Base-by-base conservation (phyloP, 1,140 invertebrate genomes). In the Meloidogyne chitwoodi region DNA sequence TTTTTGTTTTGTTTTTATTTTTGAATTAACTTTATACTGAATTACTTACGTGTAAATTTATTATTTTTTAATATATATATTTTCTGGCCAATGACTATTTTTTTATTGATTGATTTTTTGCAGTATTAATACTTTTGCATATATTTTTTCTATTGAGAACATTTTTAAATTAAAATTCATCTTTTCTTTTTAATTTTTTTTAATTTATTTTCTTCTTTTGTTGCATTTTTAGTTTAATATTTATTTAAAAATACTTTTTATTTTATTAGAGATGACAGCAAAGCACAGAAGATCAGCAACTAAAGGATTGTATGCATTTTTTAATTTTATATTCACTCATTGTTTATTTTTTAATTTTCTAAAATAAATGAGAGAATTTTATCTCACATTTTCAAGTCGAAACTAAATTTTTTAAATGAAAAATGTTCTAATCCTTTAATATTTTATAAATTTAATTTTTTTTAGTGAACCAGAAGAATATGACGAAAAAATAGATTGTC, bases 401-500 rank as follows among this genome's bases (percentile, higher is more conserved):
- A n/a, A n/a, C n/a, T n/a, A n/a, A n/a, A n/a, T n/a, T n/a, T n/a
- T n/a, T n/a, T n/a, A n/a, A n/a, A n/a, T n/a, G n/a, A n/a, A n/a
- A n/a, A n/a, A n/a, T n/a, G n/a, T n/a, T n/a, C n/a, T n/a, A n/a
- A n/a, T n/a, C n/a, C n/a, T n/a, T n/a, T n/a, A n/a, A n/a, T n/a
- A n/a, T n/a, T n/a, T n/a, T n/a, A n/a, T n/a, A n/a, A n/a, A n/a
- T 38, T 38, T 38, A n/a, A n/a, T 6, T n/a, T 56, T 41, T 48
- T 56, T 8, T 6, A 56, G 48, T 10, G 48, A 56, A 56, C 48
- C 48, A n/a, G 48, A 56, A 22, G 48, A 56, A n/a, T 73, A 62
- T 34, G 64, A 73, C 26, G 70, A 48, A 19, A 73, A 73, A 29
- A 10, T 64, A 8, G 70, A 73, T 29, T 73, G 70, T 22, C 70